Conservation (phyloP, 1,140 invertebrate species). For the silkworm (Bombyx mori) region DNA sequence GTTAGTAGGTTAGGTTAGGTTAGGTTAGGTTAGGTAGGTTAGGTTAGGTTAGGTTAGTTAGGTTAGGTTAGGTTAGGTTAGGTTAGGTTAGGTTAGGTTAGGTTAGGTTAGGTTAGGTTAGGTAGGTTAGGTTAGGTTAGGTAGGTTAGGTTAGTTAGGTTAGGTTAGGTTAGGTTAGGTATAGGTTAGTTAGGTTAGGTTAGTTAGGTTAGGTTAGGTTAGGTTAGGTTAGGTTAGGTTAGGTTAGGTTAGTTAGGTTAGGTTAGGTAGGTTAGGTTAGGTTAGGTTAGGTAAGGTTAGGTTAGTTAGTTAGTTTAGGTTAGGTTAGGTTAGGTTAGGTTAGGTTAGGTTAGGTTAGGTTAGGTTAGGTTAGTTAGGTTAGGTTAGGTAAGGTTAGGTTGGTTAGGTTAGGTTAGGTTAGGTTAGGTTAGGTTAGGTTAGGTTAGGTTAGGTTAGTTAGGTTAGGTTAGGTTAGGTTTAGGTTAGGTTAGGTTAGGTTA, state of each 20-base stretch:
- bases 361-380: background rate
- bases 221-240: constrained; percentile 20
- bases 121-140: constrained; percentile 21
- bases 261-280: constrained; percentile 16
- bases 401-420: no score
- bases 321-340: background rate
- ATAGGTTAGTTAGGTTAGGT: constrained; percentile 20
- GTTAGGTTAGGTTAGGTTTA: constrained; percentile 1
- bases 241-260: constrained; percentile 14
- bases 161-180: constrained; percentile 24
- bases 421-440: constrained; percentile 11
- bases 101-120: no score
- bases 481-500: no score
- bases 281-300: background rate
- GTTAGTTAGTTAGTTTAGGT: background rate
- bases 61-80: constrained; percentile 23
- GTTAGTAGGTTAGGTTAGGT: no score
- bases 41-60: constrained; percentile 24
- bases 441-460: constrained; percentile 8
- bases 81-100: constrained; percentile 23
- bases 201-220: constrained; percentile 24
- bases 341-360: background rate
- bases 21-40: no score
- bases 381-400: background rate
- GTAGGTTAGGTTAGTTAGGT: constrained; percentile 14